A percentile compares a stretch with the other conserved stretches of the same genome.
Evolutionary conservation across 64 coral and sea anemone genomes (phyloP).

Genomic region (Astreopora myriophthalma): DNA sequence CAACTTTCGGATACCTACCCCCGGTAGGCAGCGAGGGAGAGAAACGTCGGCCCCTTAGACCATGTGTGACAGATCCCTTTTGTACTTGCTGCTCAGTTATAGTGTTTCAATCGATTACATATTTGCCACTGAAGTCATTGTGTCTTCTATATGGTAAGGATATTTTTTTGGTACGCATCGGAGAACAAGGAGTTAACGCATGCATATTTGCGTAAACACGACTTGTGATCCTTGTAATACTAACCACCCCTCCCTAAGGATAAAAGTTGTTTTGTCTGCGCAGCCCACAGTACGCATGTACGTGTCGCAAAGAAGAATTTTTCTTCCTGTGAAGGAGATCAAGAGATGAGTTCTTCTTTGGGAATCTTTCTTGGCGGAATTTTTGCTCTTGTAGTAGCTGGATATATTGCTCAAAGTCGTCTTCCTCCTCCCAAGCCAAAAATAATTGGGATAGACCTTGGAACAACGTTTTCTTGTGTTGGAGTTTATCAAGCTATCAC

Average conservation of each 20-base stretch:
- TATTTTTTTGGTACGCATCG: no score
- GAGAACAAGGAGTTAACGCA: no score
- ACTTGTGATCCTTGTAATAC: neutral
- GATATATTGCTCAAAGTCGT: constrained; percentile 98
- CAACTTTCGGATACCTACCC: no score
- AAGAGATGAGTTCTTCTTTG: constrained; percentile 87
- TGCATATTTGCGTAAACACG: no score
- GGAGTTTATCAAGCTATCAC: constrained; percentile 94
- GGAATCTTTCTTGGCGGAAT: constrained; percentile 83
- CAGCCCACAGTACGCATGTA: constrained; percentile 55
- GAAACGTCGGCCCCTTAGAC: no score
- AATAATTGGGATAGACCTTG: constrained; percentile 95
- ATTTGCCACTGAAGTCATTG: no score
- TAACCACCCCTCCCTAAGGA: neutral
- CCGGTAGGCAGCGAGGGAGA: no score
- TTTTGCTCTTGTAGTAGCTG: constrained; percentile 93
- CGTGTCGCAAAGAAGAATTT: neutral
- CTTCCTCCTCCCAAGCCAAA: constrained; percentile 97
- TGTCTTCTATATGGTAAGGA: no score
- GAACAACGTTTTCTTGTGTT: constrained; percentile 96
- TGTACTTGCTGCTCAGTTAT: no score
- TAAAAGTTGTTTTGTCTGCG: constrained; percentile 4
- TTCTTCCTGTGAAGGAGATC: constrained; percentile 44
- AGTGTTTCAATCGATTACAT: no score
- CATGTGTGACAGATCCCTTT: no score